These are phyloP conservation scores for Nemotelus nigrinus DNA, from an alignment of 2,888 invertebrate species.

Conservation along the genomic window DNA sequence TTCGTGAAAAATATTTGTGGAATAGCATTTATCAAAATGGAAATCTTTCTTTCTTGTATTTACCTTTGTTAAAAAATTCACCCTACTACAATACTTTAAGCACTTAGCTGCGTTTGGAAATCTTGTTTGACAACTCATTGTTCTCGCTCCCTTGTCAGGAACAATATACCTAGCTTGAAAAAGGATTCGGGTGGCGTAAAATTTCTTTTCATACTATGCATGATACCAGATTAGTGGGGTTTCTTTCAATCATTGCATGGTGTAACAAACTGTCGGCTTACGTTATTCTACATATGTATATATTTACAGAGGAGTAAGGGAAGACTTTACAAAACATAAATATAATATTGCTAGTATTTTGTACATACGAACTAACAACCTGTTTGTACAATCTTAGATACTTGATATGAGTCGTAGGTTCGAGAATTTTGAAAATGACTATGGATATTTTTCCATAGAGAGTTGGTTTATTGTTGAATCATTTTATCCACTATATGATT, in stretches of 20 bases:
- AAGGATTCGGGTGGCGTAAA: neutral
- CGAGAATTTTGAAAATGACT: no score
- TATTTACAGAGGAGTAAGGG: constrained; percentile 17
- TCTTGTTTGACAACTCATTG: neutral
- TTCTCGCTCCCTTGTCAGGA: neutral
- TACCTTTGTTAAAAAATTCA: no score
- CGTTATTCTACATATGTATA: constrained; percentile 5
- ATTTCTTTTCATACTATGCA: neutral
- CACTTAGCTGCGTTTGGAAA: no score
- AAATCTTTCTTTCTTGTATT: no score
- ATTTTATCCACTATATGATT: neutral
- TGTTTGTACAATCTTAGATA: constrained; percentile 4
- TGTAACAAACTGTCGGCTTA: constrained; percentile 14
- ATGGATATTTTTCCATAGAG: neutral
- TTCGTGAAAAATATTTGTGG: no score
- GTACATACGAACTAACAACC: constrained; percentile 44
- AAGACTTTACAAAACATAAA: constrained; percentile 42
- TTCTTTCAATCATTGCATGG: constrained; percentile 10
- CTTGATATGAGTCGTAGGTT: neutral
- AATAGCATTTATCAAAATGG: no score
- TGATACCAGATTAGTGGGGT: neutral
- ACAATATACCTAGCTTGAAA: neutral
- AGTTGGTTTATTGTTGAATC: neutral
- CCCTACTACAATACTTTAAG: no score
- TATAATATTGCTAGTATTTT: constrained; percentile 41